Base-by-base conservation (phyloP, 2,888 invertebrate species). In the Habroteleia sp. region DNA sequence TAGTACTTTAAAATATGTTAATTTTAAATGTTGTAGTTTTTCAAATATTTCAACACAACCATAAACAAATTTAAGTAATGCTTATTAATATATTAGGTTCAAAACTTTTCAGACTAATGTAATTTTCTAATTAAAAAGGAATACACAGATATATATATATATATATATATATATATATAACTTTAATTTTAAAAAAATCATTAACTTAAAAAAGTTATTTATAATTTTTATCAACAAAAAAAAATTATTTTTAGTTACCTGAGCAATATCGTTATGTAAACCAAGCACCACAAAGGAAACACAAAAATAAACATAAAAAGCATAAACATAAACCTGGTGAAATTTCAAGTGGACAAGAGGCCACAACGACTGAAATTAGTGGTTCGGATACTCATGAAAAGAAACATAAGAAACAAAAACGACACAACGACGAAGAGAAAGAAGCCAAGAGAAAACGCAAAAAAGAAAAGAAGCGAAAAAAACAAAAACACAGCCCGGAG, bases 391-490 rank as follows among this genome's bases (percentile, higher is more conserved):
- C 95, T 10, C 96, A 96, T 83, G 97, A 97, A 85, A 97, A 97
- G 91, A 97, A 97, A 87, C 97, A 97, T 89, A 97, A 97, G 91
- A 97, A 97, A 87, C 96, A 96, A 84, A 97, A 96, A 87, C 91
- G 96, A 27, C 96, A 97, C 81, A 97, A 97, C 81, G 37, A 54
- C 4, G 97, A 97, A 79, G 97, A 97, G 82, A 97, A 97, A 84
- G 97, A 97, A 84, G 88, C 88, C 4, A 91, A 96, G 25, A 97
- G 96, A 89, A 97, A 97, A 88, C 91, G 97, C 83, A 97, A 97
- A 92, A 97, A 97, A 90, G 97, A 97, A 85, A 97, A 97, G 89
- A 97, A 97, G 83, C 91, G 97, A 81, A 97, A 97, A 92, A 97
- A 97, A 88, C 96, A 96, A 84, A 96, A 96, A 84, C 96, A 96